Base-by-base conservation (phyloP, 1,140 invertebrate species). In the Drosophila triauraria region DNA sequence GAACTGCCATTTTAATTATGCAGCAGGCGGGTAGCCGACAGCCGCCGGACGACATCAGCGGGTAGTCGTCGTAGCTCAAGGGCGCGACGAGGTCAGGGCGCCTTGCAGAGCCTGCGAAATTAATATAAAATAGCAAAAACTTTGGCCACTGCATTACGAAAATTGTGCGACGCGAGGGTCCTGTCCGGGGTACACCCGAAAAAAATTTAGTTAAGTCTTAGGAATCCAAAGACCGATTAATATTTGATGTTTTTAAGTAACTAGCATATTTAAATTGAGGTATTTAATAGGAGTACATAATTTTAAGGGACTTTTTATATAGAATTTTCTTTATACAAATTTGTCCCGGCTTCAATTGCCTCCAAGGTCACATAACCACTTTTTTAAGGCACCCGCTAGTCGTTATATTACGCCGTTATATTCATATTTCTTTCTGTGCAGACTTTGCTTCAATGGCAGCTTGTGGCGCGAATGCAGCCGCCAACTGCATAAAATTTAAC, bases 401-500 rank as follows among this genome's bases (percentile, higher is more conserved):
- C 30, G 0, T 15, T 20, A 13, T 10, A 4, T 32, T 20, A 4
- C 50, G 17, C n/a, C 38, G 38, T 54, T 7, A 9, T 15, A 54
- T 8, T 1, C 23, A 5, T 15, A 12, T 54, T 54, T 54, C 32
- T 54, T 8, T 6, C 30, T 4, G 57, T 60, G 58, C 76, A 60
- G 23, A 50, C 48, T 53, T 47, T n/a, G 30, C 69, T 67, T 43
- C 38, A 51, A 60, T 51, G 51, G 50, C 69, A 71, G 69, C 68
- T 87, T 80, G 82, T 69, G 75, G 83, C 76, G 67, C 63, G 64
- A 80, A 69, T 80, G 80, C 80, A 81, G 84, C 78, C 70, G 57
- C 72, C 72, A 81, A 85, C 80, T 88, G 84, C 84, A 84, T 88
- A 84, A 87, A 88, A 90, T 90, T 75, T 90, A 84, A 88, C 77